These are phyloP conservation scores for Microcebus tavaratra DNA, from an alignment of 2,113 vertebrate genomes.

Conservation along the genomic window DNA sequence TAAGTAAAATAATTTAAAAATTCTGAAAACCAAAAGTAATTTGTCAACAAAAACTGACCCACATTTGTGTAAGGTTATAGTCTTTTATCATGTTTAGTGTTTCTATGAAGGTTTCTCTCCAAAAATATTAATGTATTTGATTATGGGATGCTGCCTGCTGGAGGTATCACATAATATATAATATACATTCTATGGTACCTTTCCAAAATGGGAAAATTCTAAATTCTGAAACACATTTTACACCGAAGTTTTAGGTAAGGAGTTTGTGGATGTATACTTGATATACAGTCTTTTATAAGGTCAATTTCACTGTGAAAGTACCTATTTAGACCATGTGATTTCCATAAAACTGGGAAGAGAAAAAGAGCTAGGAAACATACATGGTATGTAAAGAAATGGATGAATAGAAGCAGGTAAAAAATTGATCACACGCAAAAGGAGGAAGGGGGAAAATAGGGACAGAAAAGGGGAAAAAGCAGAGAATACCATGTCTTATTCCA, in stretches of 20 bases:
- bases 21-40: background rate
- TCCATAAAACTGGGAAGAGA: background rate
- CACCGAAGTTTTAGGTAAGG: background rate
- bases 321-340: background rate
- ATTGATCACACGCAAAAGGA: background rate
- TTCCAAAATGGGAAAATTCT: conserved; percentile 15
- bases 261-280: background rate
- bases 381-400: background rate
- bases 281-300: background rate
- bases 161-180: background rate
- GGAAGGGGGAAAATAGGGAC: background rate
- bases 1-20: background rate
- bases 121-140: background rate
- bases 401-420: background rate
- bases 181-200: background rate
- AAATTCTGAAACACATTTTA: background rate
- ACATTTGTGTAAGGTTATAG: background rate
- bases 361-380: background rate
- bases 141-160: background rate
- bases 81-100: background rate
- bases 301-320: background rate
- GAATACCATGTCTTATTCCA: background rate
- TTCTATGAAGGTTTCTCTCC: background rate
- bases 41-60: background rate
- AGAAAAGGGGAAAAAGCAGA: background rate